Evolutionary conservation across 2,113 vertebrate genomes (phyloP).

Genomic region (Panthera leo): DNA sequence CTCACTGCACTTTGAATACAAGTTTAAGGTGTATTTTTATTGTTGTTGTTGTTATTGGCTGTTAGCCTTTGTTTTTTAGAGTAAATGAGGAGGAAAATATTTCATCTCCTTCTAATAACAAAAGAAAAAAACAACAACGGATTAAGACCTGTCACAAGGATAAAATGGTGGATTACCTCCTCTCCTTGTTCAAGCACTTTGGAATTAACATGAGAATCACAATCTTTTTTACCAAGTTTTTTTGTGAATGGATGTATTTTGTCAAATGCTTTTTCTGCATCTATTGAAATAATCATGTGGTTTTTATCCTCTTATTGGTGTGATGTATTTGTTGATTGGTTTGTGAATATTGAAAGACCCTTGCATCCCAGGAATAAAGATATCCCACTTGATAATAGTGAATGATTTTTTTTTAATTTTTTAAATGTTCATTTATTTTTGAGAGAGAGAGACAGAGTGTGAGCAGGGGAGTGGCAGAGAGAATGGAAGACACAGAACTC

Average conservation of each 20-base stretch:
- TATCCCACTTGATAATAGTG: not conserved
- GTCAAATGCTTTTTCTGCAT: not conserved
- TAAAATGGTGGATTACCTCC: not conserved
- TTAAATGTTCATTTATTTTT: too few relatives aligned
- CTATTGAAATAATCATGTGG: not conserved
- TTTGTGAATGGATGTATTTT: not conserved
- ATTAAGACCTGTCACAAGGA: not conserved
- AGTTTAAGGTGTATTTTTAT: not conserved
- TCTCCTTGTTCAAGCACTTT: not conserved
- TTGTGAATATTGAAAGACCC: not conserved
- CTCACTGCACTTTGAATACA: not conserved
- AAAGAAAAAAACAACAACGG: not conserved
- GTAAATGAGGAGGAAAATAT: not conserved
- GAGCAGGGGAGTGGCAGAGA: too few relatives aligned
- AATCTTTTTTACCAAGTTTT: not conserved
- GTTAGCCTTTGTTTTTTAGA: not conserved
- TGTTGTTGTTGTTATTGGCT: not conserved
- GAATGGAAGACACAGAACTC: too few relatives aligned
- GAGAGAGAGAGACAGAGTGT: too few relatives aligned
- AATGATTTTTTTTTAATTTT: not conserved
- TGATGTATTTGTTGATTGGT: not conserved
- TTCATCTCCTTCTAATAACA: not conserved
- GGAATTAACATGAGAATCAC: not conserved
- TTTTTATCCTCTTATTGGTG: not conserved
- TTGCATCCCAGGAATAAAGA: not conserved